Evolutionary conservation across 1,140 invertebrate genomes (phyloP), one percentile per base, ranked within the genome.

Genomic region (Theocolax elegans): DNA sequence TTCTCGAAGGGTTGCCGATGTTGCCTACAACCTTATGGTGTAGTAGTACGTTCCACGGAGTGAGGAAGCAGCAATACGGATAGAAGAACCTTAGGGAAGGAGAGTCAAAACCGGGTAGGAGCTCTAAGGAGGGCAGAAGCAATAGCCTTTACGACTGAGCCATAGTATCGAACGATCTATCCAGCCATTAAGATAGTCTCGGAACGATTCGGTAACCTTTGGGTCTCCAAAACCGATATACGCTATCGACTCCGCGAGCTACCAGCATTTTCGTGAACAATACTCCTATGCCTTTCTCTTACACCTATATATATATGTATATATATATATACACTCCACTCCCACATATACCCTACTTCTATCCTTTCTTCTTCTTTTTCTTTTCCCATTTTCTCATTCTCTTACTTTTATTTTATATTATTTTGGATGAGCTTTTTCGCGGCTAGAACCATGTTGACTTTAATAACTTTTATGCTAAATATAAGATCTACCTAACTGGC

Each of bases 141-240:
- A 85, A 85, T 86, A 85, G 83, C 83, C 80, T 86, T 86, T 85
- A 86, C 83, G 85, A 85, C 83, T 85, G 77, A 82, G 81, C 81
- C 82, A 85, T 86, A 86, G 82, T 83, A 86, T 85, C 82, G 80
- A 86, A 86, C 85, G 83, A 86, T 85, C 85, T 84, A 85, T 86
- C 80, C 83, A 77, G 72, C 85, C 81, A 84, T 86, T 86, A 85
- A 86, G 85, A 86, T 86, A 86, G 85, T 86, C 85, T 85, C 76
- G 79, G 76, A 85, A 86, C 83, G 85, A 85, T 86, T 86, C 84
- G 80, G 83, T 85, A 85, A 86, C 85, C 85, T 86, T 83, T 86
- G 82, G 83, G 80, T 84, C 80, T 80, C 79, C 81, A 76, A 85
- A 85, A 85, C 79, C 83, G 82, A 86, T 86, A 64, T 71, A 85